Conservation (phyloP, 2,797 vertebrate species). For the Peromyscus melanophrys region DNA sequence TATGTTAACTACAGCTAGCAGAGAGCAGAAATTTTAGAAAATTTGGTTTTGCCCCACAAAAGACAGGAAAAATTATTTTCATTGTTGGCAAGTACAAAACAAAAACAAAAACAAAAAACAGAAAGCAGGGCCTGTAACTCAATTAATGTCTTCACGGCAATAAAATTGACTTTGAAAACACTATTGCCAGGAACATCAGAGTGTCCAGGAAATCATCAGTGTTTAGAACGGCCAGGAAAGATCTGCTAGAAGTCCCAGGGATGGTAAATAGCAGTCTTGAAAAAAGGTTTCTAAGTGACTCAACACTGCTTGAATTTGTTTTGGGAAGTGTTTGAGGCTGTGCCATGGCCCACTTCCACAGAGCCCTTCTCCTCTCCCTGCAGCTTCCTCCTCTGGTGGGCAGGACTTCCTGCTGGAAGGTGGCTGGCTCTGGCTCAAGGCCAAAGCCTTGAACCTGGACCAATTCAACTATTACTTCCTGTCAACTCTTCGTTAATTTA, state of each 20-base stretch:
- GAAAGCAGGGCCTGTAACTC: not conserved
- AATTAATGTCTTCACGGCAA: not conserved
- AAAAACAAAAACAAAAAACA: not conserved
- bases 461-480: not conserved
- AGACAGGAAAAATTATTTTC: constrained; percentile 9
- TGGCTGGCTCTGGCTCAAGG: not conserved
- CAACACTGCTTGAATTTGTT: not conserved
- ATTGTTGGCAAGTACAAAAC: not conserved
- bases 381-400: not conserved
- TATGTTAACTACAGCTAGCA: not conserved
- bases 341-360: not conserved
- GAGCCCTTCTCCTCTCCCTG: not conserved
- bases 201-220: constrained; percentile 21
- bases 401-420: constrained; percentile 29
- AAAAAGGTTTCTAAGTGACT: not conserved
- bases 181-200: not conserved
- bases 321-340: constrained; percentile 9
- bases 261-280: not conserved
- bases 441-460: not conserved
- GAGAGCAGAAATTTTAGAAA: not conserved
- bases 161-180: constrained; percentile 57
- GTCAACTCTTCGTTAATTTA: not conserved
- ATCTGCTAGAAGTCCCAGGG: not conserved
- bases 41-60: not conserved
- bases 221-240: not conserved